Evolutionary conservation across 1,140 invertebrate species (phyloP).

Genomic region (Habropoda laboriosa): DNA sequence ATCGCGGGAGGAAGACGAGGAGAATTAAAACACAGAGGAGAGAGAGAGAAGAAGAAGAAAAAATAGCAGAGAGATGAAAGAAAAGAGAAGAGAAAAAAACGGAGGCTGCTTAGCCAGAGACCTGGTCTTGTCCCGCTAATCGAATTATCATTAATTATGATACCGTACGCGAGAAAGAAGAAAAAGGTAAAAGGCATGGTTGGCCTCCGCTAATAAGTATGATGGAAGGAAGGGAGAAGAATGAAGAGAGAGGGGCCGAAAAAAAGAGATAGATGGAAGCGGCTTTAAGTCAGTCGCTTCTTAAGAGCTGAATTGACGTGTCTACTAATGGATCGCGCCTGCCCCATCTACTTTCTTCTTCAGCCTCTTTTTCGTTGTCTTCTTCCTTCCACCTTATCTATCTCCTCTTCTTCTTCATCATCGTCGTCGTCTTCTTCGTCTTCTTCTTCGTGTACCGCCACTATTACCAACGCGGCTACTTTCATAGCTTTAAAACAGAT

Average conservation of each 20-base stretch:
- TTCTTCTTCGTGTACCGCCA: conserved; percentile 33
- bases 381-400: conserved; percentile 32
- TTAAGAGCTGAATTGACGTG: conserved; percentile 81
- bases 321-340: conserved; percentile 82
- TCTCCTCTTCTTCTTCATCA: not conserved
- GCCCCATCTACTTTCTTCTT: conserved; percentile 63
- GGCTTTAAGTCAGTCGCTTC: conserved; percentile 77
- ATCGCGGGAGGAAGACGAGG: not conserved
- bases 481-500: conserved; percentile 61
- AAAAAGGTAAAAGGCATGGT: conserved; percentile 55
- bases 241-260: conserved; percentile 47
- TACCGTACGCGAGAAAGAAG: conserved; percentile 59
- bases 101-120: conserved; percentile 57
- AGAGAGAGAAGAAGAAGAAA: conserved; percentile 13
- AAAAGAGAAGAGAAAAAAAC: conserved; percentile 29
- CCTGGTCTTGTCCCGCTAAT: conserved; percentile 76
- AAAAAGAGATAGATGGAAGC: conserved; percentile 70
- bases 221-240: conserved; percentile 22
- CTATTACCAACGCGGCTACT: conserved; percentile 61
- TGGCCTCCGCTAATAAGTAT: conserved; percentile 68
- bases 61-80: too few species aligned
- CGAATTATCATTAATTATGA: conserved; percentile 78
- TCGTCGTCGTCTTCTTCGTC: not conserved
- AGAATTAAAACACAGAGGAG: not conserved
- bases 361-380: conserved; percentile 45